phyloP scores from a whole-genome alignment of 2,888 invertebrate species.

The Calliopum simillimum region DNA sequence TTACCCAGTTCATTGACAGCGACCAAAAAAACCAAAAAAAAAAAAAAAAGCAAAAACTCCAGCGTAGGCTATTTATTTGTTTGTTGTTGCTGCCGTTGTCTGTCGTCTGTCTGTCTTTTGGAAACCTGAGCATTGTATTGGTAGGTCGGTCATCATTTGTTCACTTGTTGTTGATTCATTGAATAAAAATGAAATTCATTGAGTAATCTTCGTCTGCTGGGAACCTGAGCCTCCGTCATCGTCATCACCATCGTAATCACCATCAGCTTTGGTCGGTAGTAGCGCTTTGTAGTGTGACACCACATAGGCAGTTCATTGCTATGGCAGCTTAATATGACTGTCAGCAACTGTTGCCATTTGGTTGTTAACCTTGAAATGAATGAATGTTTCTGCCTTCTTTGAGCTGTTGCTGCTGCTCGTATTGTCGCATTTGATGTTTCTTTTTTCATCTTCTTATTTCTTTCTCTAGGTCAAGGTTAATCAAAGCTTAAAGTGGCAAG shows the following conservation, averaged over 20 bases:
- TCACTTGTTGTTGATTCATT: conserved; percentile 18
- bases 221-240: no score
- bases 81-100: background rate
- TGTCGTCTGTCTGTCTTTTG: background rate
- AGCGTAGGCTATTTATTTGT: no score
- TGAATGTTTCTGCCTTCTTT: background rate
- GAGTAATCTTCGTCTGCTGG: background rate
- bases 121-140: background rate
- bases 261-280: no score
- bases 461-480: conserved; percentile 22
- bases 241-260: no score
- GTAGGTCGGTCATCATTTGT: background rate
- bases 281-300: no score
- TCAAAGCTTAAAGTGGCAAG: no score
- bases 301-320: no score
- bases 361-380: background rate
- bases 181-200: conserved; percentile 22
- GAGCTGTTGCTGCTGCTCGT: background rate
- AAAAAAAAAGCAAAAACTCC: no score
- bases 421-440: background rate
- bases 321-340: background rate
- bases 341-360: conserved; percentile 23
- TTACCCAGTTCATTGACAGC: no score
- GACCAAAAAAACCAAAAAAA: no score
- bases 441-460: no score